Evolutionary conservation across 2,113 vertebrate genomes (phyloP), one percentile per base, ranked within the genome.

Genomic region (Lagopus muta): DNA sequence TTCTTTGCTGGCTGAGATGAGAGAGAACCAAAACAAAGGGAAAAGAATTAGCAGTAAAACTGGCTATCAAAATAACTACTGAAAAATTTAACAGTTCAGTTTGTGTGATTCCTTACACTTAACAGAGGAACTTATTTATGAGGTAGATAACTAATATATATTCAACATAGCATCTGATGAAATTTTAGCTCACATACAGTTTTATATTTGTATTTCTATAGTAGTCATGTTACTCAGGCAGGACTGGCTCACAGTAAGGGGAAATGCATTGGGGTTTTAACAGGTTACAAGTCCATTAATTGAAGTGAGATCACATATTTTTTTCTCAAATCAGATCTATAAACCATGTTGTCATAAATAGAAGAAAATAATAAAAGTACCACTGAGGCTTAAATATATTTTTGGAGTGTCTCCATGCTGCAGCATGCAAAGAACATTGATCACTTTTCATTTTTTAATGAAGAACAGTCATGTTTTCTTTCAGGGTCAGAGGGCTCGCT

Each of bases 331-430:
- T 11, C 30, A 78, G 19, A 70, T 57, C 42, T 66, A 84, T 91
- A 80, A 76, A 57, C 71, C 9, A 16, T 62, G 30, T n/a, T 65
- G 13, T 11, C 65, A 73, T 73, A 89, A 71, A 76, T 43, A 13
- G 4, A 16, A 25, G 54, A 82, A 79, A 79, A 11, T 84, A 55
- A 81, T 21, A 84, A 86, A 95, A 83, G 13, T 77, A 70, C 40
- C 64, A 70, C 24, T 57, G 48, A 89, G 52, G 25, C 7, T 86
- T 95, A 91, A 85, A 88, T 94, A 90, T 12, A 42, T 80, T 86
- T 93, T 80, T 93, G 34, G 47, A 88, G 66, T 82, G 38, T 24
- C 21, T 83, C 73, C 25, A 61, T 27, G 7, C 7, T 76, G 28
- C 27, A 54, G 3, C 15, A 58, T 4, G 2, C 8, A 80, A 86